Evolutionary conservation across 2,797 vertebrate genomes (phyloP), one percentile per base, ranked within the genome.

Genomic region (Champsocephalus esox): DNA sequence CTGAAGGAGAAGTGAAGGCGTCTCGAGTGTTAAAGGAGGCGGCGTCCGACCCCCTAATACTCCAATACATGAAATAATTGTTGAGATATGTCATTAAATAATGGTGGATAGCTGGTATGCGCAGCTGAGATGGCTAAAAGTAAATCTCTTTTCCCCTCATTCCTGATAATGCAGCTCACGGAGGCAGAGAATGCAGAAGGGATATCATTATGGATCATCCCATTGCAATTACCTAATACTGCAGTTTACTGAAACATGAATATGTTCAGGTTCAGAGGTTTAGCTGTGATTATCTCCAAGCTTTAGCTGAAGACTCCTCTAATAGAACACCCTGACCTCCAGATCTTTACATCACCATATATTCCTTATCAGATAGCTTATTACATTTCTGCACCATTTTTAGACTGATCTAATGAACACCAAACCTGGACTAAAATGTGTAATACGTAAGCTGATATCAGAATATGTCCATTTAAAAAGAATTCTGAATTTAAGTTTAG

Each of bases 1-100:
- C 96, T 0, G 92, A 94, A 73, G 96, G 95, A 13, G 96, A 96
- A 82, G 92, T 80, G 90, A 94, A 93, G 8, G 95, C 94, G 0
- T 96, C 96, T 1, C 88, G 84, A 19, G 89, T 90, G n/a, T 90
- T 97, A 57, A 94, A 89, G 74, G 92, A 92, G 1, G 96, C 95
- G 0, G 94, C 94, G 1, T 38, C 79, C 11, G 24, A 3, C 24
- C 24, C 41, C 85, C 21, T 21, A 21, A 21, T 21, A 8, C 60
- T 12, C 11, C 46, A 28, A 28, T 46, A 43, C 59, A 16, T 61
- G 13, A 12, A 43, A 7, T 19, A 12, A 12, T n/a, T 41, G 56
- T 58, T 43, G 34, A 59, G n/a, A 19, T 58, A 12, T 58, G 12
- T 8, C 0, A 45, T n/a, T 21, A 0, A 1, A 38, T 11, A 21